These are phyloP conservation scores for Paralvinella palmiformis DNA, from an alignment of 1,140 invertebrate species.

Conservation along the genomic window DNA sequence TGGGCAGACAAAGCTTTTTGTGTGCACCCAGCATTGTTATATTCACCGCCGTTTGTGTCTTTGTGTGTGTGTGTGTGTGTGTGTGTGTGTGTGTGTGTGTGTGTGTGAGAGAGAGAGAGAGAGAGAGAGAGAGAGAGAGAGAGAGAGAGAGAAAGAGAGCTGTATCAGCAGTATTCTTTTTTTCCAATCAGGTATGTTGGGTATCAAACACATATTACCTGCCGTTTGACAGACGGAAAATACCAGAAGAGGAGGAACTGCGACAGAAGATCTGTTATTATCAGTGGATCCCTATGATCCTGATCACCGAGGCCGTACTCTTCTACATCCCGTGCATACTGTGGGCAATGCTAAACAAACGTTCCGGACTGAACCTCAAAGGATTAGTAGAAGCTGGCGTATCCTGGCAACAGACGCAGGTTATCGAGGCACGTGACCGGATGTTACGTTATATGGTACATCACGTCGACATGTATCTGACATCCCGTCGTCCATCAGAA, in stretches of 20 bases:
- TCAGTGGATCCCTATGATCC: constrained; percentile 26
- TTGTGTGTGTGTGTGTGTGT: constrained; percentile 8
- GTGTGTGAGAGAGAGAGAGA: constrained; percentile 18
- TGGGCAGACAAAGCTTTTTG: too few relatives aligned
- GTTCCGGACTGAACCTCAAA: too few relatives aligned
- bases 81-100: constrained; percentile 15
- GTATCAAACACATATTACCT: constrained; percentile 52
- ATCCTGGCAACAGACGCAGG: too few relatives aligned
- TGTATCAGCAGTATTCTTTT: constrained; percentile 14
- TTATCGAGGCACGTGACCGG: too few relatives aligned
- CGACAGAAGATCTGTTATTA: constrained; percentile 20
- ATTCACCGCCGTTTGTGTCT: neutral
- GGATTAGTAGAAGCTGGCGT: too few relatives aligned
- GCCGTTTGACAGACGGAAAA: constrained; percentile 27
- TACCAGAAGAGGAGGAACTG: neutral
- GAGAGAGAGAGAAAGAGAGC: too few relatives aligned
- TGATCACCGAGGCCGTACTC: constrained; percentile 22
- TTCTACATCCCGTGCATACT: constrained; percentile 24
- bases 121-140: too few relatives aligned
- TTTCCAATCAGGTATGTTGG: constrained; percentile 42
- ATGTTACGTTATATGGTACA: too few relatives aligned
- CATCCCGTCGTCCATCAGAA: too few relatives aligned
- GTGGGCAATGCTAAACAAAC: constrained; percentile 18
- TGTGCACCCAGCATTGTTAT: neutral
- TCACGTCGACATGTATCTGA: too few relatives aligned